Percentiles rank a stretch among this genome's conserved stretches.
phyloP scores from a whole-genome alignment of 2,888 invertebrate genomes.

The Drosophila acutilabella region DNA sequence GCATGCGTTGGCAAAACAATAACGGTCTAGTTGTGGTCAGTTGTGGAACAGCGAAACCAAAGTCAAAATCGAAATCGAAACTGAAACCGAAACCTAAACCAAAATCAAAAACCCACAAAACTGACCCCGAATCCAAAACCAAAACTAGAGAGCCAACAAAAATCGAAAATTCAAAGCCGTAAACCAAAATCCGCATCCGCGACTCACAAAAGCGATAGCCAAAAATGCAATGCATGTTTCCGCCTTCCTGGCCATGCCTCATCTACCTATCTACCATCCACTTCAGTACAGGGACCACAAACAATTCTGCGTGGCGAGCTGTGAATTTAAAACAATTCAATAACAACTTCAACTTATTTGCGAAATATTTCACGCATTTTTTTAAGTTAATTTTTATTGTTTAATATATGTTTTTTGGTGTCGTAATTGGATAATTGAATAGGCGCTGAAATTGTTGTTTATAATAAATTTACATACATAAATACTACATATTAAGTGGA shows the following conservation, averaged over 20 bases:
- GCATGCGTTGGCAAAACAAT: slow-evolving; percentile 48
- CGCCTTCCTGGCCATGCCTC: slow-evolving; percentile 33
- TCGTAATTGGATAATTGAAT: slow-evolving; percentile 76
- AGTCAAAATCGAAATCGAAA: slow-evolving; percentile 28
- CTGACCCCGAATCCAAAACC: slow-evolving; percentile 5
- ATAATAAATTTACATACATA: slow-evolving; percentile 61
- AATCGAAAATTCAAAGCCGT: slow-evolving; percentile 21
- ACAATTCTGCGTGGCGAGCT: slow-evolving; percentile 20
- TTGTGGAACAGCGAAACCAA: neutral
- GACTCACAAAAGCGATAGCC: slow-evolving; percentile 62
- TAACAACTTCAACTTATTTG: slow-evolving; percentile 24
- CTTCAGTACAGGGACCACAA: neutral
- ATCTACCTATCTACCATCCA: neutral
- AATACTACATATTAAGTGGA: slow-evolving; percentile 43
- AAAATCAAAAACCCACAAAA: slow-evolving; percentile 21
- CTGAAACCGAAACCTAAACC: slow-evolving; percentile 31
- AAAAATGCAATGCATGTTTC: slow-evolving; percentile 57
- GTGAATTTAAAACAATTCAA: slow-evolving; percentile 24
- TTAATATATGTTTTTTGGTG: slow-evolving; percentile 33
- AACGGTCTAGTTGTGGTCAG: slow-evolving; percentile 39
- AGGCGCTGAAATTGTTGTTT: slow-evolving; percentile 54
- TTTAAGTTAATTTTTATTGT: slow-evolving; percentile 48
- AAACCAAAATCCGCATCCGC: slow-evolving; percentile 59
- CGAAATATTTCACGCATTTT: slow-evolving; percentile 45
- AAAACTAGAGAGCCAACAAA: slow-evolving; percentile 19